A percentile compares a stretch with the other conserved stretches of the same genome.
Evolutionary conservation across 2,113 vertebrate species (phyloP).

Genomic region (Colossoma macropomum): DNA sequence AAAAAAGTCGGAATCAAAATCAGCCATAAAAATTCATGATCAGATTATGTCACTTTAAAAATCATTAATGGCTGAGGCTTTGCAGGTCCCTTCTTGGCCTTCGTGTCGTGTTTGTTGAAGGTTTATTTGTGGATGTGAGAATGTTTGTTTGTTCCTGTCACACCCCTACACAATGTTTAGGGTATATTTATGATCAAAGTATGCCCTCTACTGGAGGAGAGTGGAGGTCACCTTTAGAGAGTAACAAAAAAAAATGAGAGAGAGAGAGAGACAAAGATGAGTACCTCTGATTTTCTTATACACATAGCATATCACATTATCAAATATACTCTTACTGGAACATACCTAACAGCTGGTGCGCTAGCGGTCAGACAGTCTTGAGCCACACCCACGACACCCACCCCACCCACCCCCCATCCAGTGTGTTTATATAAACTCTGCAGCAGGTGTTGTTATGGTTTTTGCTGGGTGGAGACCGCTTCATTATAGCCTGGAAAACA

Average conservation of each 20-base stretch:
- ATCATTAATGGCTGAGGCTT: background rate
- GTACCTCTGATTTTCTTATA: background rate
- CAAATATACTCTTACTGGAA: background rate
- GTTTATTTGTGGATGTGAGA: background rate
- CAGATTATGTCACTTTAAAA: background rate
- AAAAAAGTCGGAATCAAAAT: no score
- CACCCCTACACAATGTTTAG: background rate
- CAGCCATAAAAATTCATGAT: no score
- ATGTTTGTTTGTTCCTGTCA: background rate
- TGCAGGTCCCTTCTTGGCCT: background rate
- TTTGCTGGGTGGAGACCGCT: background rate
- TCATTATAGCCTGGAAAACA: background rate
- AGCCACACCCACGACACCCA: background rate
- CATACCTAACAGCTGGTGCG: background rate
- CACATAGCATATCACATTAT: background rate
- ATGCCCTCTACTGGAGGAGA: constrained; percentile 40
- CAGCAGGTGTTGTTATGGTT: constrained; percentile 14
- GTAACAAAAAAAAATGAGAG: background rate
- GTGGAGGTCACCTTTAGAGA: constrained; percentile 10
- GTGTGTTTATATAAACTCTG: background rate
- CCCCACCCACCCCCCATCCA: background rate
- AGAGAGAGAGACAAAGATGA: background rate
- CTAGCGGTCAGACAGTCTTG: background rate
- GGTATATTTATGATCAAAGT: constrained; percentile 7
- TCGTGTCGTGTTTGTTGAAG: background rate